A percentile compares a stretch with the other conserved stretches of the same genome.
These are phyloP conservation scores for Hydraecia micacea DNA, from an alignment of 2,888 invertebrate genomes.

Conservation along the genomic window DNA sequence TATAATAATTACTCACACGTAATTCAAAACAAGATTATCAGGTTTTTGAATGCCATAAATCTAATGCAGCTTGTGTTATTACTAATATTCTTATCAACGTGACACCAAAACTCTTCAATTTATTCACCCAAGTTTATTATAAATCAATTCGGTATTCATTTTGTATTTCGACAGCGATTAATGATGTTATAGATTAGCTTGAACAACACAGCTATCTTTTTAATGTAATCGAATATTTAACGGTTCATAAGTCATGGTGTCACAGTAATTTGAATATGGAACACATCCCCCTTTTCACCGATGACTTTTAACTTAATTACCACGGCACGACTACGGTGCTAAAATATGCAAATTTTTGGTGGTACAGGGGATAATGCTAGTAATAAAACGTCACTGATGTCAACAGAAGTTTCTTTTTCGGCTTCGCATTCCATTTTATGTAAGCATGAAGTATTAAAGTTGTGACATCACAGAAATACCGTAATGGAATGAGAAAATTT, in stretches of 20 bases:
- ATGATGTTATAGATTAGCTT: slow-evolving; percentile 49
- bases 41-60: slow-evolving; percentile 65
- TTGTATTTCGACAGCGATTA: slow-evolving; percentile 44
- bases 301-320: slow-evolving; percentile 41
- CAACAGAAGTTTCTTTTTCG: slow-evolving; percentile 56
- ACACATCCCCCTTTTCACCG: slow-evolving; percentile 45
- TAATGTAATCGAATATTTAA: slow-evolving; percentile 37
- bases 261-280: slow-evolving; percentile 53
- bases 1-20: slow-evolving; percentile 24
- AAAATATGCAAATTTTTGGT: slow-evolving; percentile 45
- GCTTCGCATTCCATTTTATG: slow-evolving; percentile 59
- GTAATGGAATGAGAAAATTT: slow-evolving; percentile 48
- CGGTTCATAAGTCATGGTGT: slow-evolving; percentile 38
- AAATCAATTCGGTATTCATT: slow-evolving; percentile 45
- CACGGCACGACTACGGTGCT: slow-evolving; percentile 48
- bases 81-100: slow-evolving; percentile 57
- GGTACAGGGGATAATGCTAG: slow-evolving; percentile 46
- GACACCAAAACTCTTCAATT: slow-evolving; percentile 55
- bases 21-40: slow-evolving; percentile 66
- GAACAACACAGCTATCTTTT: slow-evolving; percentile 33
- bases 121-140: slow-evolving; percentile 42
- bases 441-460: slow-evolving; percentile 12
- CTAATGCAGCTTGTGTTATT: slow-evolving; percentile 61
- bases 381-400: slow-evolving; percentile 60
- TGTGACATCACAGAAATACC: slow-evolving; percentile 38